A percentile compares a stretch with the other conserved stretches of the same genome.
Conservation (phyloP, 2,797 vertebrate genomes). For the Sebastes diploproa region DNA sequence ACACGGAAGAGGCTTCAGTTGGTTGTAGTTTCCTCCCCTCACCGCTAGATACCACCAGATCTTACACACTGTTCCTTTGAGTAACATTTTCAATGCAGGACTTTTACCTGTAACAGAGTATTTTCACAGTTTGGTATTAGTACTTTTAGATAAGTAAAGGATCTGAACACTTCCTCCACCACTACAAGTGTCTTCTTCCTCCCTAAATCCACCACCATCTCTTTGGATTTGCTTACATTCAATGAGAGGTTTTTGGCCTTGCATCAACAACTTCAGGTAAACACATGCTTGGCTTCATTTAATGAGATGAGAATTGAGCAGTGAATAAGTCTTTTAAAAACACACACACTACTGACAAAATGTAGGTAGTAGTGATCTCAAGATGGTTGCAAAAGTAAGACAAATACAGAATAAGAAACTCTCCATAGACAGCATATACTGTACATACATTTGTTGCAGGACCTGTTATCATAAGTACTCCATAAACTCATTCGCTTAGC, state of each 20-base stretch:
- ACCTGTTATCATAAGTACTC: background rate
- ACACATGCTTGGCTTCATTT: background rate
- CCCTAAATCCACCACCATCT: background rate
- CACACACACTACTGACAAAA: background rate
- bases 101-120: background rate
- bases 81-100: background rate
- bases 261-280: constrained; percentile 1
- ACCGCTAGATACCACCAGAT: too few relatives aligned
- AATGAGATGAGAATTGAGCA: background rate
- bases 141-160: background rate
- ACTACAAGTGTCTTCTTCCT: background rate
- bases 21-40: too few relatives aligned
- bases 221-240: background rate
- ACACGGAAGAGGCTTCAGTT: too few relatives aligned
- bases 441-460: background rate
- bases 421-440: background rate
- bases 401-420: background rate
- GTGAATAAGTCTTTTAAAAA: background rate
- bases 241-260: background rate
- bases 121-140: background rate
- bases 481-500: constrained; percentile 14
- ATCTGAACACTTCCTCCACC: background rate
- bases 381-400: background rate
- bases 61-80: background rate
- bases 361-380: background rate